phyloP scores from a whole-genome alignment of 37 sponge, comb jelly and placozoan species.

The Lycopodina hypogea region DNA sequence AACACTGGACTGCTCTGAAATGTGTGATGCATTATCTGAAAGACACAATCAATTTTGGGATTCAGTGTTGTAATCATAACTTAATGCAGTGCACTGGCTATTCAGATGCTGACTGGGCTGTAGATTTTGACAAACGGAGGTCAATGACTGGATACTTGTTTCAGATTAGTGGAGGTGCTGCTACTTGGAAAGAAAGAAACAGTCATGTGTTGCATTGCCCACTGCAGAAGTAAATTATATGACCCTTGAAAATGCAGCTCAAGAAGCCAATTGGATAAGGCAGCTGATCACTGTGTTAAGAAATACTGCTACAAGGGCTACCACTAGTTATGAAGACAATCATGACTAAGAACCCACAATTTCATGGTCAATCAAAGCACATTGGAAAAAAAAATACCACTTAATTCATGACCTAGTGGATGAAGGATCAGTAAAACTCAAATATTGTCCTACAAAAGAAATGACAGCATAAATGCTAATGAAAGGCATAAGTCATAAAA shows the following conservation, averaged over 20 bases:
- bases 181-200: slow-evolving; percentile 38
- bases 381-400: slow-evolving; percentile 39
- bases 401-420: slow-evolving; percentile 29
- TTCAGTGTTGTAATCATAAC: neutral
- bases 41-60: slow-evolving; percentile 16
- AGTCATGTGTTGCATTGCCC: slow-evolving; percentile 16
- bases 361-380: slow-evolving; percentile 40
- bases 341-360: slow-evolving; percentile 31
- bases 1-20: slow-evolving; percentile 43
- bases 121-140: slow-evolving; percentile 17
- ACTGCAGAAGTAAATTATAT: slow-evolving; percentile 23
- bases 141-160: slow-evolving; percentile 35
- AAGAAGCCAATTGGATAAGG: neutral
- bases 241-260: slow-evolving; percentile 15
- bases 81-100: slow-evolving; percentile 20
- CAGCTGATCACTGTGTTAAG: no score
- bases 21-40: slow-evolving; percentile 24
- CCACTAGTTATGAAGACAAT: neutral
- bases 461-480: slow-evolving; percentile 49
- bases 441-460: slow-evolving; percentile 45
- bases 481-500: slow-evolving; percentile 31
- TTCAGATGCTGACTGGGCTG: slow-evolving; percentile 39
- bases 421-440: slow-evolving; percentile 5
- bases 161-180: slow-evolving; percentile 26
- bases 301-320: no score